These are phyloP conservation scores for Donacobius atricapilla DNA, from an alignment of 2,113 vertebrate genomes.

Conservation along the genomic window DNA sequence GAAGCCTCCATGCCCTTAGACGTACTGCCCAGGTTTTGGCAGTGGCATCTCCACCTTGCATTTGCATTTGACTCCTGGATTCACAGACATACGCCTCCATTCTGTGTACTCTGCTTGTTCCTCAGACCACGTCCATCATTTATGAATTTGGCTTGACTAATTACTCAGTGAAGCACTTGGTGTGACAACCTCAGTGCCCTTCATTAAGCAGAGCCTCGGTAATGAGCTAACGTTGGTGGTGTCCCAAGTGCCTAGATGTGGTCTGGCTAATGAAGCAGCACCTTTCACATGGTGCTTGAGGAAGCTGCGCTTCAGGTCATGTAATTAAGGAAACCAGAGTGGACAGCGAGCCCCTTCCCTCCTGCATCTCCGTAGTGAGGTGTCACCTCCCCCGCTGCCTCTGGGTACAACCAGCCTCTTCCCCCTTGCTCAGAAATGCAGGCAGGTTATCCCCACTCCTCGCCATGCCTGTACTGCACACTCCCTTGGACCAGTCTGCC, in stretches of 20 bases:
- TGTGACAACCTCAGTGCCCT: not conserved
- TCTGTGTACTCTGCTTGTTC: not conserved
- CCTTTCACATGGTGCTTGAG: not conserved
- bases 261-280: not conserved
- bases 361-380: not conserved
- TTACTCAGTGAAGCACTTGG: not conserved
- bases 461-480: not conserved
- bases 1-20: not conserved
- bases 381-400: not conserved
- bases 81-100: fast-evolving
- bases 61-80: not conserved
- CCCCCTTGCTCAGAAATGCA: not conserved
- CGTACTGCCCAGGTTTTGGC: not conserved
- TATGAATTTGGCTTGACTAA: not conserved
- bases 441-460: not conserved
- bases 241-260: not conserved
- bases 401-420: not conserved
- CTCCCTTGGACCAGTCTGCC: not conserved
- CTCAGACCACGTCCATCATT: not conserved
- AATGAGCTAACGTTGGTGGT: fast-evolving
- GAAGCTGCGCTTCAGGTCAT: not conserved
- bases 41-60: not conserved
- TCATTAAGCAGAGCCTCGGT: not conserved
- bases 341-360: not conserved
- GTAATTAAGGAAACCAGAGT: not conserved